Base-by-base conservation (phyloP, 1,140 invertebrate species). In the Orchestia grillus region DNA sequence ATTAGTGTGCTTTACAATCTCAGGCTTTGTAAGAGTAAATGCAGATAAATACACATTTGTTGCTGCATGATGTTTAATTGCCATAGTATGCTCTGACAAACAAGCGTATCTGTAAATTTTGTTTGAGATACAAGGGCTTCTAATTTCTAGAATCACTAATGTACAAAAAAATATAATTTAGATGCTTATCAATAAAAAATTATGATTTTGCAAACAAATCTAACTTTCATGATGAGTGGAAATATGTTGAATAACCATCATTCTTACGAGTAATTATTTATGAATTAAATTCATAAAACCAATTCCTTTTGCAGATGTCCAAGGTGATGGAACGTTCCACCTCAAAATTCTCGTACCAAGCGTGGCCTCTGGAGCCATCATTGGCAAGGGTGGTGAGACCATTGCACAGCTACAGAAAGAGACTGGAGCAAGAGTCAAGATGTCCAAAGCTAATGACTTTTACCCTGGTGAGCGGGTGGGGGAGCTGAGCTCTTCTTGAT, bases 371-470 rank as follows among this genome's bases (percentile, higher is more conserved):
- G 99, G 99, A 96, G 99, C 99, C 97, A 99, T 99, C 97, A 99
- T 99, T 97, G 99, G 99, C 96, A 99, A 99, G 98, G 99, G 99
- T 41, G 99, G 99, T 96, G 99, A 99, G 97, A 99, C 99, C 44
- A 99, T 99, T 97, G 99, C 99, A 97, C 99, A 99, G 97, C 98
- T 99, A 97, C 99, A 99, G 97, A 99, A 99, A 97, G 99, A 99
- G 97, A 99, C 99, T 87, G 99, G 99, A 97, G 99, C 99, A 97
- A 98, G 99, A 97, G 98, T 99, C 96, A 99, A 99, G 98, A 99
- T 99, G 99, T 99, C 99, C 96, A 99, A 99, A 98, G 99, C 99
- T 41, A 99, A 99, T 97, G 99, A 99, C 97, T 99, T 99, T 97
- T 99, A 99, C 98, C 99, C 99, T 98, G 99, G 99, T 99, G 98